Evolutionary conservation across 1,140 invertebrate genomes (phyloP), one percentile per base, ranked within the genome.

Genomic region (Drosophila prosaltans): DNA sequence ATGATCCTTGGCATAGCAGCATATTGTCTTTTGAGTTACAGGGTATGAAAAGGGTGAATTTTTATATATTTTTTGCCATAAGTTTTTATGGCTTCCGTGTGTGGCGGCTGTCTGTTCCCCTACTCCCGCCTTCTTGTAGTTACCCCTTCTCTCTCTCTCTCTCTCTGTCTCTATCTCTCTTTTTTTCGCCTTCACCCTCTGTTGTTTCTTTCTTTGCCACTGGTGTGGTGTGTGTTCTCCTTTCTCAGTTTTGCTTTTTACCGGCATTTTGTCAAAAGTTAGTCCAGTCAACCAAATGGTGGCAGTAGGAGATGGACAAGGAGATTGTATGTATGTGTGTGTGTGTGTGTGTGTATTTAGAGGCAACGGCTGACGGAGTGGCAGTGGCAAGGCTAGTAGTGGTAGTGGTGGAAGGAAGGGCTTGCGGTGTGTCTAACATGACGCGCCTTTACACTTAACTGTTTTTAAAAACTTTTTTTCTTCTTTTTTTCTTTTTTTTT

Each of bases 21-120:
- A 16, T 16, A 10, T 24, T 21, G 45, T 8, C 45, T 24, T 51
- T 26, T 51, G 21, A 24, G n/a, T 51, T 51, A 10, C 10, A 51
- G 45, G 24, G 45, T 51, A 51, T 51, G 10, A 51, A 51, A 89
- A 89, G 84, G 84, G 84, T 88, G 84, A 66, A 88, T 88, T 88
- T 88, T 88, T 89, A 88, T 88, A 88, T 86, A 77, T 85, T 88
- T 85, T 88, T 79, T 74, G 78, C 78, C 84, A 88, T 88, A 88
- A 89, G 84, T 89, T 88, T 88, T 88, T 88, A 88, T 88, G 84
- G 84, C 84, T 88, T 89, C 84, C 84, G 84, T 89, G 84, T 89
- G 85, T 84, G 84, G 72, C 82, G 82, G 74, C 82, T 83, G 79
- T 86, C 65, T 85, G 78, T 65, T 57, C 40, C 45, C 60, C 58